Evolutionary conservation across 2,888 invertebrate genomes (phyloP), one percentile per base, ranked within the genome.

Genomic region (Chymomyza caudatula): DNA sequence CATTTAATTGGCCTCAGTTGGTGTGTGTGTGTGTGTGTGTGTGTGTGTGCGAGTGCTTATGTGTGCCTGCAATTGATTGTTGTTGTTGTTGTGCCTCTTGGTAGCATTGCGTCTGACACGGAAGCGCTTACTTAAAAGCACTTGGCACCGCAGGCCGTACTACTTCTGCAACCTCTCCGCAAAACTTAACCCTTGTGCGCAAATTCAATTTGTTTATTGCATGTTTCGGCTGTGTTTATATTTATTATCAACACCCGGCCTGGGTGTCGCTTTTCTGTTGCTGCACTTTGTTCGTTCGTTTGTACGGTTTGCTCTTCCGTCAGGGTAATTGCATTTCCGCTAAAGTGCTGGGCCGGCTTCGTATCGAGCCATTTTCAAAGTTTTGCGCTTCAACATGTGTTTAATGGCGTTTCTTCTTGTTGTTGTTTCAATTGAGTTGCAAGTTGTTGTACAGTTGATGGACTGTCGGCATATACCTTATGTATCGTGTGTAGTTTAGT

Each of bases 121-220:
- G 23, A 43, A 53, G 53, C 25, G 20, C n/a, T 20, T 23, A 53
- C 29, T 53, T 53, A n/a, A 4, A 25, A 13, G 53, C 53, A 23
- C 20, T 53, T 53, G 47, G 29, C 3, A 37, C 47, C 47, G 47
- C 17, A 47, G 19, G 47, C 47, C 15, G n/a, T 37, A 37, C 11
- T 4, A 11, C 29, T 25, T 25, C 25, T 25, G 25, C 25, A 25
- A 17, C 20, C 47, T 13, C 22, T 57, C 13, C 57, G 6, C 2
- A 51, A 20, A 37, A 37, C 29, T 37, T 37, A 37, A 37, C 25
- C 55, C 42, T 37, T 42, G 22, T 43, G 20, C 22, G 67, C 63
- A 77, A 79, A 85, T 88, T 88, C 85, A 88, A 88, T 88, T 87
- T 87, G 74, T 85, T 83, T 77, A 77, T 85, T 77, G 86, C 84